phyloP scores from a whole-genome alignment of 2,797 vertebrate genomes.

The Garrulus glandarius region DNA sequence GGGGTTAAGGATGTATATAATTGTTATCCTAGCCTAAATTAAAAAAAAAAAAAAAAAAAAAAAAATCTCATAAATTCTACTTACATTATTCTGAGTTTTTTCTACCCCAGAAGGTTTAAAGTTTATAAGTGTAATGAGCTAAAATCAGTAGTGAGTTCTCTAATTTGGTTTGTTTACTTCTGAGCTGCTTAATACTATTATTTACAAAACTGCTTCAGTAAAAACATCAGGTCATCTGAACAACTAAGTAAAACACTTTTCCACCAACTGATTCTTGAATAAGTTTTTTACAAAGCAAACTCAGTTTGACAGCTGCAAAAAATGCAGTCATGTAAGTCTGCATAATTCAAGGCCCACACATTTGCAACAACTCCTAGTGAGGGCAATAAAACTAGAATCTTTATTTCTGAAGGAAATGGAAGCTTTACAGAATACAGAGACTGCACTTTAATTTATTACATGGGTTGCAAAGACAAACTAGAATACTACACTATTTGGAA shows the following conservation, averaged over 20 bases:
- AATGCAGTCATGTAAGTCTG: not conserved
- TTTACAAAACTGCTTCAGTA: not conserved
- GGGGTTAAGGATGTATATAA: fast-evolving
- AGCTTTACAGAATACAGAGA: not conserved
- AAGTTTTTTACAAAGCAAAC: not conserved
- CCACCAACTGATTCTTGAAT: not conserved
- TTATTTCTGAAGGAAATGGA: not conserved
- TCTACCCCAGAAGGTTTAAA: fast-evolving
- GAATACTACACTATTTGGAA: not conserved
- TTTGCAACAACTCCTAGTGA: not conserved
- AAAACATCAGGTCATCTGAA: not conserved
- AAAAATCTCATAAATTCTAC: not conserved
- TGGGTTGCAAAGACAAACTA: not conserved
- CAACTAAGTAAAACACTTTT: not conserved
- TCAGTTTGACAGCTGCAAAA: not conserved
- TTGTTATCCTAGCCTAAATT: not conserved
- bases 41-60: not conserved
- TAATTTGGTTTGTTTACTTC: not conserved
- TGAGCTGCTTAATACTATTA: not conserved
- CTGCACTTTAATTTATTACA: not conserved
- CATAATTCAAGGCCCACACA: not conserved
- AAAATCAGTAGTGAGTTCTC: not conserved
- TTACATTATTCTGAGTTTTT: not conserved
- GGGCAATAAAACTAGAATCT: not conserved
- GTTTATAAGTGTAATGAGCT: not conserved